Evolutionary conservation across 2,797 vertebrate species (phyloP).

Genomic region (Syngnathus acus): DNA sequence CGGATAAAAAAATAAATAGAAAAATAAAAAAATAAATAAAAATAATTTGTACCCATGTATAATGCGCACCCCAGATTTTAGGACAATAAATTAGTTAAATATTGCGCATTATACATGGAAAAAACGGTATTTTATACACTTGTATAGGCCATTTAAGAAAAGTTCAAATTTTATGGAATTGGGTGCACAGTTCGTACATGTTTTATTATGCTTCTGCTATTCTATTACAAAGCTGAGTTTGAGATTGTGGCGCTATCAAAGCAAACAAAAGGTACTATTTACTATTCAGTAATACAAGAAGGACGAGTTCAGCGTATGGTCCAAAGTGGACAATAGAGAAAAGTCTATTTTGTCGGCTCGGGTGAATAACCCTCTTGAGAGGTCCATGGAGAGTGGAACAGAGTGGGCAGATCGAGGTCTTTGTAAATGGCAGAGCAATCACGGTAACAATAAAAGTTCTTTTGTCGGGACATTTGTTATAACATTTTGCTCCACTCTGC

Average conservation of each 20-base stretch:
- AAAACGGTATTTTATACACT: too few relatives aligned
- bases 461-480: slow-evolving; percentile 43
- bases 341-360: slow-evolving; percentile 34
- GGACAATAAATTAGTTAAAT: too few relatives aligned
- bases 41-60: too few relatives aligned
- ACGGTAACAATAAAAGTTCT: slow-evolving; percentile 50
- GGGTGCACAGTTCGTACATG: too few relatives aligned
- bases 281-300: not conserved
- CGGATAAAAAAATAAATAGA: too few relatives aligned
- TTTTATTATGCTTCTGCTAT: too few relatives aligned
- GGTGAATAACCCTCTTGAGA: slow-evolving; percentile 49
- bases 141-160: too few relatives aligned
- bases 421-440: slow-evolving; percentile 48
- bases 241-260: not conserved
- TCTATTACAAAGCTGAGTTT: not conserved
- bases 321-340: slow-evolving; percentile 6
- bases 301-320: slow-evolving; percentile 8
- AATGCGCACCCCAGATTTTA: too few relatives aligned
- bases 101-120: too few relatives aligned
- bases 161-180: too few relatives aligned
- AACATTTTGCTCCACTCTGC: slow-evolving; percentile 51
- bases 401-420: slow-evolving; percentile 32
- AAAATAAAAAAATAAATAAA: too few relatives aligned
- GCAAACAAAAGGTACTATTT: not conserved
- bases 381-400: slow-evolving; percentile 20